Evolutionary conservation across 2,797 vertebrate genomes (phyloP), one percentile per base, ranked within the genome.

Genomic region (Acanthornis magna): DNA sequence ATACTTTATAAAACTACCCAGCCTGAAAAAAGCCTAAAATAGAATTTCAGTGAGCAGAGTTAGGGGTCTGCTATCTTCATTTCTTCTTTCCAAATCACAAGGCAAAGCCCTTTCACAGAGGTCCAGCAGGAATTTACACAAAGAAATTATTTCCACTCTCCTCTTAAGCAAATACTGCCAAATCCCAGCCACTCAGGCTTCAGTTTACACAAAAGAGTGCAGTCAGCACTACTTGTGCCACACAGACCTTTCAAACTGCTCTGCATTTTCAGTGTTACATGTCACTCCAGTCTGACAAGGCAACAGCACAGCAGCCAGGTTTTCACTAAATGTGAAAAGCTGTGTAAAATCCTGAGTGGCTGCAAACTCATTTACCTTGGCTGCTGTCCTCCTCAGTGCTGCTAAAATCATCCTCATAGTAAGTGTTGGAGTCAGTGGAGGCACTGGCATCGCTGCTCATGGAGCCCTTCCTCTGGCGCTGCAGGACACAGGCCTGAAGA

Each of bases 321-420:
- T 83, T 55, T 61, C 61, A 43, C 20, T 29, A 36, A 42, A 27
- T 25, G n/a, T 75, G 58, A 58, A 68, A 88, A 70, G n/a, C 30
- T 34, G 30, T 5, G 4, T 36, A 58, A 78, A 80, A 58, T 10
- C 54, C 61, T 20, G 57, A 54, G 77, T 10, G 42, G 55, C 71
- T 75, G 45, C 45, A 60, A 42, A n/a, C 62, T 78, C 57, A 11
- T 0, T 85, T 98, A 99, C 99, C 99, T 98, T 99, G 99, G 96
- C 99, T 99, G 98, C 99, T 99, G 94, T 99, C 99, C 97, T 99
- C 99, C 97, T 99, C 99, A 3, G 99, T 99, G 93, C 99, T 99
- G 98, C 99, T 99, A 97, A 99, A 99, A 88, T 99, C 99, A 87
- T 99, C 99, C 97, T 99, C 99, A 0, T 99, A 99, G 97, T 99